Conservation (phyloP, 2,113 vertebrate species). For the Bubo bubo region DNA sequence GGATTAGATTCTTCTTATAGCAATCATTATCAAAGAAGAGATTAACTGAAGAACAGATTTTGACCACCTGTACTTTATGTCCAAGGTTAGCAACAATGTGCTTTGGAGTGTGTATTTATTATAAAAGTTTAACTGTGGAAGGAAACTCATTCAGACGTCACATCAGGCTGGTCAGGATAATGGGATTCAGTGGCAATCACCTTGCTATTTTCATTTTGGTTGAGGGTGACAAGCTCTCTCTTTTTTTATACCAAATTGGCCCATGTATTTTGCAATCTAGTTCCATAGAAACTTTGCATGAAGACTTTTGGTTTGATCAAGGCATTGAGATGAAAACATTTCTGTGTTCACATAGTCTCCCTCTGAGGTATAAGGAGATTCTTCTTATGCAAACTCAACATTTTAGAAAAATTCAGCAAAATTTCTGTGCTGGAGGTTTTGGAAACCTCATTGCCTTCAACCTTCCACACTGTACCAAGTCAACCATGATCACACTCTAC, state of each 20-base stretch:
- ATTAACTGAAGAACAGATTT: background rate
- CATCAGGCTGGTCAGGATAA: background rate
- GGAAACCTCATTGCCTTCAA: background rate
- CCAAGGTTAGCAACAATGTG: background rate
- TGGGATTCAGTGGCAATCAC: background rate
- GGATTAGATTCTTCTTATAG: background rate
- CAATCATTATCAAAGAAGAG: background rate
- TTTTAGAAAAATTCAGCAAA: background rate
- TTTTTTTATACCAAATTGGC: background rate
- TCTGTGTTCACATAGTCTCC: background rate
- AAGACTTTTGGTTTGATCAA: background rate
- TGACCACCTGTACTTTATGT: background rate
- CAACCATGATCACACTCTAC: background rate
- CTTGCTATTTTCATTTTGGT: background rate
- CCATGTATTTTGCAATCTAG: background rate
- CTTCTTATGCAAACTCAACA: background rate
- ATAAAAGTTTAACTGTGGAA: background rate
- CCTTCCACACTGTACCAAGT: background rate
- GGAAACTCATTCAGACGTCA: background rate
- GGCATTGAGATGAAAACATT: background rate
- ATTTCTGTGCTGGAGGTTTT: background rate
- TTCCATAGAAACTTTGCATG: background rate
- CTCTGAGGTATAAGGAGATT: background rate
- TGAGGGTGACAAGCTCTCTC: background rate
- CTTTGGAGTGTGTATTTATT: background rate